phyloP scores from a whole-genome alignment of 1,140 invertebrate species.

The Drosophila truncata region DNA sequence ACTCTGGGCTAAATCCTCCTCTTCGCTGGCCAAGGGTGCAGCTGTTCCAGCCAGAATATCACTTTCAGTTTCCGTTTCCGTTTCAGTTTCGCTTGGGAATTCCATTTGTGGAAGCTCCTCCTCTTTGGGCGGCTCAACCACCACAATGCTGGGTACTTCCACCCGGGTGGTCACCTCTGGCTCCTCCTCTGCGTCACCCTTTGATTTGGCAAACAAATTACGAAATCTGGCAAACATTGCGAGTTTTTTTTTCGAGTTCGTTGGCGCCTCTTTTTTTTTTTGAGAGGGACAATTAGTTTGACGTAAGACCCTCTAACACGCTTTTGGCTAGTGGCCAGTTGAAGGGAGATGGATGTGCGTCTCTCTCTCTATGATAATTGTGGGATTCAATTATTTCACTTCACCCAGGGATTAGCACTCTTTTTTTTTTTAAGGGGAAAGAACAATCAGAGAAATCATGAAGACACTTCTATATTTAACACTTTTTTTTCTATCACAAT shows the following conservation, averaged over 20 bases:
- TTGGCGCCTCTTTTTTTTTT: constrained; percentile 24
- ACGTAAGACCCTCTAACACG: constrained; percentile 70
- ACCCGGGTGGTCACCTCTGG: background rate
- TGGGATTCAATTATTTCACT: constrained; percentile 62
- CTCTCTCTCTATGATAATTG: constrained; percentile 54
- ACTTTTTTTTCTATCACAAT: constrained; percentile 21
- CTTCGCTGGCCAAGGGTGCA: constrained; percentile 63
- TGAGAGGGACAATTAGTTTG: constrained; percentile 53
- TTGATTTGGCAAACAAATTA: constrained; percentile 79
- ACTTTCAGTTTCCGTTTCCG: constrained; percentile 5
- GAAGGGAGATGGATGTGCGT: constrained; percentile 12
- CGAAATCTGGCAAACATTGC: constrained; percentile 83
- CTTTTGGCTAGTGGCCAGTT: constrained; percentile 70
- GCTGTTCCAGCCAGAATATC: background rate
- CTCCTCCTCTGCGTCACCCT: constrained; percentile 34
- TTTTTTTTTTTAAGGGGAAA: background rate
- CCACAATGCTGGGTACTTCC: constrained; percentile 62
- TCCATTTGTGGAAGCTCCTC: constrained; percentile 1
- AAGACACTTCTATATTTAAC: constrained; percentile 56
- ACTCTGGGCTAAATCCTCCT: constrained; percentile 49
- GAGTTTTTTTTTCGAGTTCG: background rate
- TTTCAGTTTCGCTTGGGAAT: constrained; percentile 1
- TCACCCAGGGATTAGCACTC: constrained; percentile 38
- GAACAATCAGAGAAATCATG: background rate
- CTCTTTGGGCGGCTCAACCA: constrained; percentile 41